Percentiles rank a stretch among this genome's conserved stretches.
Evolutionary conservation across 2,113 vertebrate genomes (phyloP).

Genomic region (Tamias sibiricus): DNA sequence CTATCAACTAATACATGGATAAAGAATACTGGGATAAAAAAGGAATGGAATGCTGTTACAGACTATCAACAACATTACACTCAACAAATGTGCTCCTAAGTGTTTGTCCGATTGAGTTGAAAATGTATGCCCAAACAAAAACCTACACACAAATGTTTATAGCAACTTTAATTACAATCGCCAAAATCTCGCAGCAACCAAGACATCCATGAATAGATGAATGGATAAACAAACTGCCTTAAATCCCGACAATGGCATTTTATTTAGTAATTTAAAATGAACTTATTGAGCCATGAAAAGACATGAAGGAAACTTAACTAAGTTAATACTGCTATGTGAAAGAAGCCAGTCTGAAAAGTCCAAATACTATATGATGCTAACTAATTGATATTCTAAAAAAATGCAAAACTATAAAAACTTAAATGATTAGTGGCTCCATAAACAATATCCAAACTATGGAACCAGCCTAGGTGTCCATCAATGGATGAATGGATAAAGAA

Average conservation of each 20-base stretch:
- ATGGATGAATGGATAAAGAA: too few relatives aligned
- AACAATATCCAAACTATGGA: too few relatives aligned
- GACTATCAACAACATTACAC: background rate
- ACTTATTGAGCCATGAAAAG: constrained; percentile 43
- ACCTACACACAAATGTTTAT: constrained; percentile 12
- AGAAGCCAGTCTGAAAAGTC: constrained; percentile 45
- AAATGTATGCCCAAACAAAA: constrained; percentile 52
- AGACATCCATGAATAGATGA: constrained; percentile 9
- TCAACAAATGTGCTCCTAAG: background rate
- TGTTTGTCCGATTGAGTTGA: constrained; percentile 18
- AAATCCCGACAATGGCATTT: background rate
- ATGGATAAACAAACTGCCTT: constrained; percentile 25
- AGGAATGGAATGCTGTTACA: constrained; percentile 1
- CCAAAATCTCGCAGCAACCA: constrained; percentile 29
- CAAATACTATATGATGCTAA: constrained; percentile 15
- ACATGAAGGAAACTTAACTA: constrained; percentile 16
- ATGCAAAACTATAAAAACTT: too few relatives aligned
- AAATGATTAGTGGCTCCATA: too few relatives aligned
- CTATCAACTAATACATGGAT: background rate
- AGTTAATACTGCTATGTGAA: constrained; percentile 17
- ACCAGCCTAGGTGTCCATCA: too few relatives aligned
- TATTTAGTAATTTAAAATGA: constrained; percentile 42
- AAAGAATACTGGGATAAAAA: constrained; percentile 1
- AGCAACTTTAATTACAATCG: constrained; percentile 11
- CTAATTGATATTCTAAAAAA: constrained; percentile 12